A percentile compares a stretch with the other conserved stretches of the same genome.
Evolutionary conservation across 2,797 vertebrate genomes (phyloP).

Genomic region (Anas capensis): DNA sequence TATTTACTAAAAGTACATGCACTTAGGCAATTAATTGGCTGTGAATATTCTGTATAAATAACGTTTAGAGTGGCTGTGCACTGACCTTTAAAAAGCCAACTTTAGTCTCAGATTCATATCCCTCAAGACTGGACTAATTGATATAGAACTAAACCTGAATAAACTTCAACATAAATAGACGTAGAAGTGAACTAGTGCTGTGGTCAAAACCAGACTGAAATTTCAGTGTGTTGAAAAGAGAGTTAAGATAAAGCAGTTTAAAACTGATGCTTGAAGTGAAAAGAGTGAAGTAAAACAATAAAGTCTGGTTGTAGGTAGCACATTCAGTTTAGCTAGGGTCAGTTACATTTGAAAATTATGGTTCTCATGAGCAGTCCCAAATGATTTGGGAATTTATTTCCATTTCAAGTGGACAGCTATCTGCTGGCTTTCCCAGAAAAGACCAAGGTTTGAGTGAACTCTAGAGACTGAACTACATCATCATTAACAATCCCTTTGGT

Average conservation of each 20-base stretch:
- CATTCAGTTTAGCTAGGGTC: background rate
- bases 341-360: background rate
- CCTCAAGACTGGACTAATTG: background rate
- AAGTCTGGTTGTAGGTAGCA: background rate
- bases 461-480: background rate
- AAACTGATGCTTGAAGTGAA: background rate
- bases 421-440: background rate
- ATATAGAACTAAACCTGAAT: background rate
- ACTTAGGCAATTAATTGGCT: conserved; percentile 10
- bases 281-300: background rate
- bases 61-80: background rate
- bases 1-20: conserved; percentile 9
- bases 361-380: background rate
- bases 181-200: background rate
- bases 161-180: background rate
- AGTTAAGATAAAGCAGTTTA: background rate
- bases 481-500: background rate
- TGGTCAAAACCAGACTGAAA: background rate
- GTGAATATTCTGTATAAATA: conserved; percentile 23
- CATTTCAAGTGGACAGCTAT: background rate
- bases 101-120: background rate
- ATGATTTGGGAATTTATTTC: background rate
- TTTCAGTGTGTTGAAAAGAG: background rate
- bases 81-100: conserved; percentile 10
- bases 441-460: background rate